Base-by-base conservation (phyloP, 2,888 invertebrate species). In the Xanthia icteritia region DNA sequence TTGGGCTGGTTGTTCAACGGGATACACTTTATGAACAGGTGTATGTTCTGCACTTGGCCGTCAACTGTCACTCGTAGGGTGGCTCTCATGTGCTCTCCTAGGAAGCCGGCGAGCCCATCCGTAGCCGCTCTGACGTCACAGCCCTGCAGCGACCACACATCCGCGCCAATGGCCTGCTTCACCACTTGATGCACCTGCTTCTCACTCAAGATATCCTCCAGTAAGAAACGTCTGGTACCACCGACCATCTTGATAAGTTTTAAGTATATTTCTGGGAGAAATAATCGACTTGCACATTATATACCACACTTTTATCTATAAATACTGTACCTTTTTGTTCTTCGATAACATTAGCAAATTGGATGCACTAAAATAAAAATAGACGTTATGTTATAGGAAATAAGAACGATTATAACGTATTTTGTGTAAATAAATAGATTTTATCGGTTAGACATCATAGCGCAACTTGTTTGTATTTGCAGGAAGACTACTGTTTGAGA, bases 51-150 rank as follows among this genome's bases (percentile, higher is more conserved):
- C 13, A 83, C 51, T 0, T 81, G n/a, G 0, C 86, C 92, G 2
- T 81, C 78, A 1, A 87, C 82, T 48, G 85, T 79, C 23, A 94
- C 91, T 11, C 86, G 81, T 1, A 96, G 76, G 0, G 88, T 86
- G 5, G 91, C 90, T 31, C 92, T 89, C 27, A 93, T 88, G 80
- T 96, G 96, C 70, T 95, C 96, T 2, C 94, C 96, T 1, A 96
- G 90, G 86, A 94, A 95, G 0, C 96, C 96, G 0, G 92, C 90
- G 0, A 96, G 68, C 0, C 95, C 95, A 0, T 91, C 90, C 0
- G 89, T 76, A 0, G 95, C 94, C 0, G 92, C 88, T 20, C 72
- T 88, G n/a, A 93, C 74, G 4, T 92, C 88, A 39, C 89, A 81
- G 0, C 87, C 87, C 1, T 84, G 79, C 5, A 91, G 58, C 3